Base-by-base conservation (phyloP, 2,113 vertebrate genomes). In the Apeltes quadracus region DNA sequence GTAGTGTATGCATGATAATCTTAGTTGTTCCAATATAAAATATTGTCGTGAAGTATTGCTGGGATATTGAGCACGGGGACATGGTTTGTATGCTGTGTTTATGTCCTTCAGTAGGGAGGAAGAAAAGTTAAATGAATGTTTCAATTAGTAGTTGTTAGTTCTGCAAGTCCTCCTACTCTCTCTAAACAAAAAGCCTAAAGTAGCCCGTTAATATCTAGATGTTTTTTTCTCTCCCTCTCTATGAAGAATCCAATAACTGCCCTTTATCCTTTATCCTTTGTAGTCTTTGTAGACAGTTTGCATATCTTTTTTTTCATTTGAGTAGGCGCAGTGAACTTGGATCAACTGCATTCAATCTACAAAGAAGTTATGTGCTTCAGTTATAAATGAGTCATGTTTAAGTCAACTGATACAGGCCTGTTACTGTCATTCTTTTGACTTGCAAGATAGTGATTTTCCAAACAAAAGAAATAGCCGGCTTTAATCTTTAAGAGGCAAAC, bases 191-290 rank as follows among this genome's bases (percentile, higher is more conserved):
- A 65, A 71, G 51, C 53, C 69, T 57, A 54, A 12, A 67, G 57
- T 18, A 75, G 54, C 59, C 80, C 57, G 72, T 82, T 84, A 78
- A 67, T 78, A 54, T 69, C 22, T 57, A 55, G 18, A 43, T 25
- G 32, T 75, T 58, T 81, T 77, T 75, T 66, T 34, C 44, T 68
- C 18, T 66, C 11, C 29, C 55, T 65, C 48, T 57, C 53, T 68
- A 50, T n/a, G 5, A 72, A 80, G 46, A 81, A 80, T 67, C 75
- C 64, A 74, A 65, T 54, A 38, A 13, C 61, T 25, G 32, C 74
- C 22, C 69, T 82, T 82, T 55, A 80, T 75, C 22, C 69, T 82
- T 82, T 55, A 80, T 75, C 71, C 10, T 38, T 38, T 57, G n/a
- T 25, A 3, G 20, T 16, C 59, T 22, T 29, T 36, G 36, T 48